These are phyloP conservation scores for Sebastes nivosus DNA, from an alignment of 2,797 vertebrate species.

Conservation along the genomic window DNA sequence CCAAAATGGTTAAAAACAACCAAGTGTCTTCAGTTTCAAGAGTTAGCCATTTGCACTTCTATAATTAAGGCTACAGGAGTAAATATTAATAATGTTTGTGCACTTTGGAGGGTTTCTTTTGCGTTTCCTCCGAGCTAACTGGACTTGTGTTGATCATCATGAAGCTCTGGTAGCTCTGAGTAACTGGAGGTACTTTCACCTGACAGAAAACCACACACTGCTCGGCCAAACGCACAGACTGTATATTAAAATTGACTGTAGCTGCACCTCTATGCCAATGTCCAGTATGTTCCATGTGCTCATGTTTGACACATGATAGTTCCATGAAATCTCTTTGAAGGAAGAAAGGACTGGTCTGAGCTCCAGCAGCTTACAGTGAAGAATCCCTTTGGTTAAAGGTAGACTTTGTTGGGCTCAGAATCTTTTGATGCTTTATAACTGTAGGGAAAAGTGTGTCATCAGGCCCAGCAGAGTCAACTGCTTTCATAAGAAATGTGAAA, in stretches of 20 bases:
- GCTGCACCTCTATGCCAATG: not conserved
- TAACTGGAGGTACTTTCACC: not conserved
- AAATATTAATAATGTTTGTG: not conserved
- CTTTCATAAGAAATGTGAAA: not conserved
- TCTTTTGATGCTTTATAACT: conserved; percentile 24
- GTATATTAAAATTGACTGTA: not conserved
- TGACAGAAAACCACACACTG: not conserved
- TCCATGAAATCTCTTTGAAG: not conserved
- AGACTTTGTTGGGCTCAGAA: conserved; percentile 22
- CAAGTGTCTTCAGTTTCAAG: not conserved
- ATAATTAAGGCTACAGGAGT: not conserved
- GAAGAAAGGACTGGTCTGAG: not conserved
- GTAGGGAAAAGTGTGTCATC: conserved; percentile 31
- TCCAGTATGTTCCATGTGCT: not conserved
- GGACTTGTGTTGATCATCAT: not conserved
- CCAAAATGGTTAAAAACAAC: not conserved
- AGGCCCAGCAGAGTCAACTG: conserved; percentile 18
- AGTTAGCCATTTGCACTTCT: not conserved
- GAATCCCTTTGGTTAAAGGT: conserved; percentile 24
- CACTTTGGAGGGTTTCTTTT: not conserved
- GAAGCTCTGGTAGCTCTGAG: not conserved
- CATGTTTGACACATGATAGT: not conserved
- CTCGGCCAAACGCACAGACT: too few relatives aligned
- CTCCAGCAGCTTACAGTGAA: conserved; percentile 7
- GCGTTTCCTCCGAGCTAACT: not conserved